Evolutionary conservation across 2,113 vertebrate genomes (phyloP).

Genomic region (Bucco capensis): DNA sequence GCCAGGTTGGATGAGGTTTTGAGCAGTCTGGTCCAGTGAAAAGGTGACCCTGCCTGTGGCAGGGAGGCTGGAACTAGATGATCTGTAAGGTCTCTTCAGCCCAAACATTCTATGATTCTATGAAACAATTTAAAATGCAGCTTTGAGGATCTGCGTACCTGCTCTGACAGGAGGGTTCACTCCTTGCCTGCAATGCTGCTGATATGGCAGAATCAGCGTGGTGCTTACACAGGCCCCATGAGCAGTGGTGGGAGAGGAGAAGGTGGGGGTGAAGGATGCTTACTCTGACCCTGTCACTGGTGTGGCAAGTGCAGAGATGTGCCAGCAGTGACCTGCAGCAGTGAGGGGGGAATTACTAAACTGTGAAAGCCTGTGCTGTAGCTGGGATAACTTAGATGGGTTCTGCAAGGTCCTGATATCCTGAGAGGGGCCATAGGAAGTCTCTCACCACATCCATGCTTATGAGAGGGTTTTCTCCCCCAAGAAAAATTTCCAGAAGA

Average conservation of each 20-base stretch:
- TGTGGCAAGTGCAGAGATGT: not conserved
- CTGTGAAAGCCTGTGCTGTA: too few relatives aligned
- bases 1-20: not conserved
- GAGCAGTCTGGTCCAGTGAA: not conserved
- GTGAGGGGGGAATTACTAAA: fast-evolving
- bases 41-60: not conserved
- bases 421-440: not conserved
- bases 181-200: fast-evolving
- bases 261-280: not conserved
- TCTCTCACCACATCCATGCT: fast-evolving
- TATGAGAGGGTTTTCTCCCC: not conserved
- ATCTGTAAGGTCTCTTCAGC: not conserved
- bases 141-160: fast-evolving
- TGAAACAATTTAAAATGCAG: not conserved
- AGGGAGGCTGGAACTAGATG: not conserved
- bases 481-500: not conserved
- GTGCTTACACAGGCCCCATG: too few relatives aligned
- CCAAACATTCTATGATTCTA: not conserved
- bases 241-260: not conserved
- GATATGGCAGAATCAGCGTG: fast-evolving
- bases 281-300: fast-evolving
- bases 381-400: too few relatives aligned
- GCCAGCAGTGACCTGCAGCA: fast-evolving
- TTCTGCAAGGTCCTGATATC: not conserved
- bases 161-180: not conserved